Percentiles rank a stretch among this genome's conserved stretches.
Evolutionary conservation across 1,140 invertebrate genomes (phyloP).

Genomic region (Anastrepha ludens): DNA sequence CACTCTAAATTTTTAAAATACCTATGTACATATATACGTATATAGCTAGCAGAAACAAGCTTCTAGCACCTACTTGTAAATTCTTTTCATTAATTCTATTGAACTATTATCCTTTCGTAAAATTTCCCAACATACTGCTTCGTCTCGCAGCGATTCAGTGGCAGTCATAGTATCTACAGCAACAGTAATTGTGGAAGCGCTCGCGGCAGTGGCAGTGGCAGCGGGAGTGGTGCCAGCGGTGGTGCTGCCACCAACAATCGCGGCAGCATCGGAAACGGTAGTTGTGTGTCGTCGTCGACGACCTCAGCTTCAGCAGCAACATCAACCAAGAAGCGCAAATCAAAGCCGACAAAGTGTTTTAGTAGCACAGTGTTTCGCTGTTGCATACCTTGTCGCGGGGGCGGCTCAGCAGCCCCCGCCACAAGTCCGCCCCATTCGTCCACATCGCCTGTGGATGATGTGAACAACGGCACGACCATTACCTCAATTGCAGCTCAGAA

Average conservation of each 20-base stretch:
- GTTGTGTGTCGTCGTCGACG: slow-evolving; percentile 55
- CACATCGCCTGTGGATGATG: slow-evolving; percentile 62
- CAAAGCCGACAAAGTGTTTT: slow-evolving; percentile 70
- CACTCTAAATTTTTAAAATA: no score
- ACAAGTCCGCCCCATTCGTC: slow-evolving; percentile 74
- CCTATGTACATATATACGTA: no score
- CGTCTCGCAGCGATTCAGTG: slow-evolving; percentile 63
- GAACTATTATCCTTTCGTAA: no score
- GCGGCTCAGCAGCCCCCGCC: slow-evolving; percentile 77
- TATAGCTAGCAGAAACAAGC: no score
- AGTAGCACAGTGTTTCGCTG: slow-evolving; percentile 80
- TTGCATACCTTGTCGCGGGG: slow-evolving; percentile 81
- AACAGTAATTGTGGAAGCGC: slow-evolving; percentile 60
- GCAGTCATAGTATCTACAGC: slow-evolving; percentile 57
- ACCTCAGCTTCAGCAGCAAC: slow-evolving; percentile 59
- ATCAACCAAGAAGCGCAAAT: slow-evolving; percentile 62
- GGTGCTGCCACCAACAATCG: slow-evolving; percentile 50
- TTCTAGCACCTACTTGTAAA: no score
- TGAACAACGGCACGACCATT: slow-evolving; percentile 37
- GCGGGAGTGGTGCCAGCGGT: slow-evolving; percentile 36
- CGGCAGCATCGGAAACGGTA: slow-evolving; percentile 56
- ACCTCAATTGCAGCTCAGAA: slow-evolving; percentile 57
- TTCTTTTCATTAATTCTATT: no score
- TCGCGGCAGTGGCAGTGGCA: slow-evolving; percentile 60
- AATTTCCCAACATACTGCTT: not conserved